Evolutionary conservation across 2,797 vertebrate genomes (phyloP).

Genomic region (Mallotus villosus): DNA sequence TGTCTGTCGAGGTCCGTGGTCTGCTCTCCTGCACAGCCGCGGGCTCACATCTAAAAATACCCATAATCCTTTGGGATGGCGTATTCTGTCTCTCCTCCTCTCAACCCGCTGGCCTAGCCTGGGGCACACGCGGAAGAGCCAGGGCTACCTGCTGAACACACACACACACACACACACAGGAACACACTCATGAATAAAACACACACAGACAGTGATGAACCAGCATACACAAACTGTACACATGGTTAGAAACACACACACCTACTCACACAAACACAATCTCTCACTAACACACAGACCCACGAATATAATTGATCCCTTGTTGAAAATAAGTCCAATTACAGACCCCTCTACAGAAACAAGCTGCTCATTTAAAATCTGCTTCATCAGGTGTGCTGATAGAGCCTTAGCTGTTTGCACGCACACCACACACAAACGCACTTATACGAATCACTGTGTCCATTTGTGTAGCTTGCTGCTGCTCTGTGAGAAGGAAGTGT

Average conservation of each 20-base stretch:
- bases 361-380: slow-evolving; percentile 68
- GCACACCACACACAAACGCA: not conserved
- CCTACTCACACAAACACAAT: no score
- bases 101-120: slow-evolving; percentile 50
- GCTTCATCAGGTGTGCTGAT: slow-evolving; percentile 70
- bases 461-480: no score
- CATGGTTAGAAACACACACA: slow-evolving; percentile 24
- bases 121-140: slow-evolving; percentile 23
- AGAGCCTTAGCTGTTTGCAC: slow-evolving; percentile 51
- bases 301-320: slow-evolving; percentile 69
- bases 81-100: slow-evolving; percentile 45
- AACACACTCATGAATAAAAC: no score
- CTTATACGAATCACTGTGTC: no score
- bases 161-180: no score
- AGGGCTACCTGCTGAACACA: not conserved
- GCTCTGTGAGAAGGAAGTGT: no score
- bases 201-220: not conserved
- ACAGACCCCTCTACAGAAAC: slow-evolving; percentile 67
- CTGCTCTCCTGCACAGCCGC: slow-evolving; percentile 55
- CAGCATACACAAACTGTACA: slow-evolving; percentile 19
- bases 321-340: slow-evolving; percentile 63
- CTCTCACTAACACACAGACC: slow-evolving; percentile 14
- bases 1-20: slow-evolving; percentile 37
- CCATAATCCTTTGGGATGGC: slow-evolving; percentile 49
- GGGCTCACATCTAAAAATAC: slow-evolving; percentile 66